A percentile compares a stretch with the other conserved stretches of the same genome.
These are phyloP conservation scores for Diabrotica balteata DNA, from an alignment of 2,888 invertebrate species.

Conservation along the genomic window DNA sequence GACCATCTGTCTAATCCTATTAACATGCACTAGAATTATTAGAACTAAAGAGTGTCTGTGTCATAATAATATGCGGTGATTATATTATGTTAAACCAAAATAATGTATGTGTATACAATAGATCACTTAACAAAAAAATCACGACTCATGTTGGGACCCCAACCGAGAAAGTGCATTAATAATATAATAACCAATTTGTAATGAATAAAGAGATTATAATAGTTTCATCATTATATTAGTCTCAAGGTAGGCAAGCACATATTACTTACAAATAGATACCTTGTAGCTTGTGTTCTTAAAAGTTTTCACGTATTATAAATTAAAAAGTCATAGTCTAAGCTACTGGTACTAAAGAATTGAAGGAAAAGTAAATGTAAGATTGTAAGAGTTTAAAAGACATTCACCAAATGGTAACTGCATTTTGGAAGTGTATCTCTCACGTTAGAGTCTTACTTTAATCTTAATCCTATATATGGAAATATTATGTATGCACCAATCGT, in stretches of 20 bases:
- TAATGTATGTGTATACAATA: conserved; percentile 7
- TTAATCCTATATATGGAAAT: conserved; percentile 20
- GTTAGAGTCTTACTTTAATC: conserved; percentile 4
- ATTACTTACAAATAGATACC: conserved; percentile 18
- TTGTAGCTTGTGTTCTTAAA: not conserved
- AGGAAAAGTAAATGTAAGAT: not conserved
- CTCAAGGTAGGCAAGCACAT: conserved; percentile 22
- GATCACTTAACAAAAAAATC: conserved; percentile 6
- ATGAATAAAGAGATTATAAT: conserved; percentile 36
- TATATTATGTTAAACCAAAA: not conserved
- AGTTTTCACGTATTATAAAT: no score
- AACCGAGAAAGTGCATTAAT: conserved; percentile 34
- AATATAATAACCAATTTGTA: conserved; percentile 41
- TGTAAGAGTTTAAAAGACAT: not conserved
- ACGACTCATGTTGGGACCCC: conserved; percentile 23
- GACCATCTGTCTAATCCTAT: no score
- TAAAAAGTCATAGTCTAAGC: no score
- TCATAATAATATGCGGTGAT: no score
- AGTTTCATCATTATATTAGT: conserved; percentile 27
- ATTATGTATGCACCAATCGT: conserved; percentile 34
- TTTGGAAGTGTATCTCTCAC: no score
- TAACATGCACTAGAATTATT: no score
- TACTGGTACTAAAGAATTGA: not conserved
- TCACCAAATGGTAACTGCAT: no score
- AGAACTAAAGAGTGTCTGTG: no score